Percentiles rank a stretch among this genome's conserved stretches.
These are phyloP conservation scores for Arenicola marina DNA, from an alignment of 2,888 invertebrate genomes.

Conservation along the genomic window DNA sequence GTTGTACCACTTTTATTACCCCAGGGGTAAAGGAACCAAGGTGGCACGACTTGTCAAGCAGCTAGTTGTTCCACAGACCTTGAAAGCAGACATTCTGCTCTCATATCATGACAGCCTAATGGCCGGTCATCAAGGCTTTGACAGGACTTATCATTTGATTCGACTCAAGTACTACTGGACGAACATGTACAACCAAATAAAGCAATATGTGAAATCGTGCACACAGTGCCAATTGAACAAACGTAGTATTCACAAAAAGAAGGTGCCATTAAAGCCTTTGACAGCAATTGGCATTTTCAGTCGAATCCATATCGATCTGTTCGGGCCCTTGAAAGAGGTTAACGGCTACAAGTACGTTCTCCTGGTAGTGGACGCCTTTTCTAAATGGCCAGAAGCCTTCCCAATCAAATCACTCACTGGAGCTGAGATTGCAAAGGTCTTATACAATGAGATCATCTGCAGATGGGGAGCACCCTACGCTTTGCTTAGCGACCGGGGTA, in stretches of 20 bases:
- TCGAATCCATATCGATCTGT: conserved; percentile 24
- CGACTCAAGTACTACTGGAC: conserved; percentile 33
- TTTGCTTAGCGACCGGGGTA: neutral
- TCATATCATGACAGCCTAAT: conserved; percentile 26
- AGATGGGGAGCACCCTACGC: conserved; percentile 6
- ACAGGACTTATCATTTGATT: conserved; percentile 29
- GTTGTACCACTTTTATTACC: neutral
- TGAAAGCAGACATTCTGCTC: conserved; percentile 23
- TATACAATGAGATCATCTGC: conserved; percentile 9
- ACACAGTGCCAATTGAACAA: conserved; percentile 21
- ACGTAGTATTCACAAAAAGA: conserved; percentile 14
- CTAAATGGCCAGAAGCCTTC: conserved; percentile 32
- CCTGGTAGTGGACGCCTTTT: conserved; percentile 25
- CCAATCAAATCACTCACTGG: conserved; percentile 13
- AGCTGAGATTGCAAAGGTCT: neutral
- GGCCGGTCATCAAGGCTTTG: conserved; percentile 30
- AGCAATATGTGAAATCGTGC: conserved; percentile 26
- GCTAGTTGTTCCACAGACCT: conserved; percentile 13
- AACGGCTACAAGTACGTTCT: conserved; percentile 9
- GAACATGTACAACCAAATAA: conserved; percentile 27
- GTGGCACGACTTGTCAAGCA: neutral
- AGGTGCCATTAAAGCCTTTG: conserved; percentile 26
- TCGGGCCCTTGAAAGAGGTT: neutral
- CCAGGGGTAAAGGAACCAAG: neutral
- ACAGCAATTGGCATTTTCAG: conserved; percentile 16